A percentile compares a stretch with the other conserved stretches of the same genome.
These are phyloP conservation scores for Hyposmocoma kahamanoa DNA, from an alignment of 1,140 invertebrate genomes.

Conservation along the genomic window DNA sequence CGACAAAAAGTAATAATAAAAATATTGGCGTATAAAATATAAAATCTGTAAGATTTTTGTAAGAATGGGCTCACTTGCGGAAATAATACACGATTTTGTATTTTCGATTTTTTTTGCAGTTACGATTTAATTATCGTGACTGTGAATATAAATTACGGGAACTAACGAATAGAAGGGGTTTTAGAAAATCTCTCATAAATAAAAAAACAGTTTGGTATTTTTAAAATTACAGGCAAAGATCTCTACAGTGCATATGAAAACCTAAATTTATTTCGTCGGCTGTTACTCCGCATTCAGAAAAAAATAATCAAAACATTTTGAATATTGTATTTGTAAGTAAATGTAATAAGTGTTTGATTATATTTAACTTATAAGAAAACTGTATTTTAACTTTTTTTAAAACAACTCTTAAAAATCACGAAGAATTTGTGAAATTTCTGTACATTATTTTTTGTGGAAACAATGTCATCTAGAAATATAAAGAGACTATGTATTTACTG, in stretches of 20 bases:
- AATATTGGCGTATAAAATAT: constrained; percentile 19
- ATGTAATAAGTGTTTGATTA: constrained; percentile 43
- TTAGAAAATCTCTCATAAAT: too few relatives aligned
- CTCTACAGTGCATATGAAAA: too few relatives aligned
- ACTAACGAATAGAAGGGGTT: too few relatives aligned
- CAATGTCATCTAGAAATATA: constrained; percentile 28
- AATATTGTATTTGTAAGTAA: constrained; percentile 36
- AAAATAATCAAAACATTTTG: constrained; percentile 16
- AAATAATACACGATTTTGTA: constrained; percentile 36
- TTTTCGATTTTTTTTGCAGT: constrained; percentile 20
- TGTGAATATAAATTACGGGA: too few relatives aligned
- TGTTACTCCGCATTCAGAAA: constrained; percentile 34
- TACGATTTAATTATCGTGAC: too few relatives aligned
- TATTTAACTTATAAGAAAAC: constrained; percentile 20
- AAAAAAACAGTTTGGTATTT: too few relatives aligned
- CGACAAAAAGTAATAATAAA: not conserved
- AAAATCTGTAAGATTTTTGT: constrained; percentile 31
- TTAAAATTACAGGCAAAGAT: too few relatives aligned
- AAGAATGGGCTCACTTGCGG: constrained; percentile 50
- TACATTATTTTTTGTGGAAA: not conserved
- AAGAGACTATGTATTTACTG: constrained; percentile 45
- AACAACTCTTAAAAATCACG: constrained; percentile 25
- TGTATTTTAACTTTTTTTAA: constrained; percentile 56
- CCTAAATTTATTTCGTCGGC: too few relatives aligned
- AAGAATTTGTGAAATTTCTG: not conserved